phyloP scores from a whole-genome alignment of 2,113 vertebrate species.

The Athene cunicularia region DNA sequence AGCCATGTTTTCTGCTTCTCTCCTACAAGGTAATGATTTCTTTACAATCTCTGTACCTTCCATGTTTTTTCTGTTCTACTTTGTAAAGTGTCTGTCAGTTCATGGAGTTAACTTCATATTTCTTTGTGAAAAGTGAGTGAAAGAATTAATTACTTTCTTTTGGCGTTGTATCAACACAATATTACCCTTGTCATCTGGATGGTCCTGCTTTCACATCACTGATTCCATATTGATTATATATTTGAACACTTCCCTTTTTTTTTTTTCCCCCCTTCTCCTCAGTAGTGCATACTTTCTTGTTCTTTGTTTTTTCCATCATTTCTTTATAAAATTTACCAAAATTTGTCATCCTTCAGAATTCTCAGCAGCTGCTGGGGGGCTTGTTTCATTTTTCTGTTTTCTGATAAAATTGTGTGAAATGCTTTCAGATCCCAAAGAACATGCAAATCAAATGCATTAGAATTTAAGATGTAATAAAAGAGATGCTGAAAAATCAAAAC shows the following conservation, averaged over 20 bases:
- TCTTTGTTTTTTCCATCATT: background rate
- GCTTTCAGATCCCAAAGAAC: background rate
- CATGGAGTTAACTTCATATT: background rate
- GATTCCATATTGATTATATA: background rate
- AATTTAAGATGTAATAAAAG: background rate
- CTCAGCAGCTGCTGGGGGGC: background rate
- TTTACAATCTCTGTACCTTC: background rate
- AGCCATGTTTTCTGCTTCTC: background rate
- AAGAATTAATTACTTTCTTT: conserved; percentile 34
- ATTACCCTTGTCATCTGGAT: background rate
- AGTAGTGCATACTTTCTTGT: background rate
- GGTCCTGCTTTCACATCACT: background rate
- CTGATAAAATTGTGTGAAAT: background rate
- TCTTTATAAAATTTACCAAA: background rate
- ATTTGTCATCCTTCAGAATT: background rate
- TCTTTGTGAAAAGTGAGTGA: background rate
- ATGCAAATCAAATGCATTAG: background rate
- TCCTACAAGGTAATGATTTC: background rate
- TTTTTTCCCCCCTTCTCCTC: background rate
- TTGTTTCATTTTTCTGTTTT: background rate
- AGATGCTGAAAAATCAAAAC: background rate
- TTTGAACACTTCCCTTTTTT: background rate
- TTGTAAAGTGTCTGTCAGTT: background rate
- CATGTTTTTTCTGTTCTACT: background rate
- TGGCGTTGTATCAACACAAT: background rate